Evolutionary conservation across 2,113 vertebrate genomes (phyloP).

Genomic region (Thymallus thymallus): DNA sequence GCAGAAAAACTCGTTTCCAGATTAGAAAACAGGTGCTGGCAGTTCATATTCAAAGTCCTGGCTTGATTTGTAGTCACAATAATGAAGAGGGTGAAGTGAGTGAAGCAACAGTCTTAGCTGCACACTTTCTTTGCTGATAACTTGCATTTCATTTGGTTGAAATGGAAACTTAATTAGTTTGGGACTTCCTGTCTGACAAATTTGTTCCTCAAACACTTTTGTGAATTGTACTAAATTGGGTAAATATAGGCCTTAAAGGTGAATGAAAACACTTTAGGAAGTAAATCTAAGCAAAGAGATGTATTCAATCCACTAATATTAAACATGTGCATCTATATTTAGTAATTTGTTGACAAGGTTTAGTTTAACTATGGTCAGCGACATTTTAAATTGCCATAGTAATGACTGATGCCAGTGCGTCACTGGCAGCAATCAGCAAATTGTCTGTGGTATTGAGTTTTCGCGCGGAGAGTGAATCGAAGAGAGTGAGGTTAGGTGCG

Average conservation of each 20-base stretch:
- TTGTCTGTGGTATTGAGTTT: too few relatives aligned
- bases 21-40: background rate
- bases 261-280: too few relatives aligned
- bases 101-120: background rate
- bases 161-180: background rate
- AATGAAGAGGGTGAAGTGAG: background rate
- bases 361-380: too few relatives aligned
- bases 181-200: background rate
- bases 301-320: too few relatives aligned
- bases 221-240: background rate
- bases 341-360: too few relatives aligned
- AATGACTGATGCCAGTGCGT: too few relatives aligned
- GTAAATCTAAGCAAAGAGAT: too few relatives aligned
- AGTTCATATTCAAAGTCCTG: conserved; percentile 16
- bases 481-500: too few relatives aligned
- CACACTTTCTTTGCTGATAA: background rate
- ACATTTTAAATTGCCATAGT: too few relatives aligned
- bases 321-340: too few relatives aligned
- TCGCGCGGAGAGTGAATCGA: too few relatives aligned
- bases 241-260: background rate
- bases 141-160: background rate
- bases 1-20: conserved; percentile 20
- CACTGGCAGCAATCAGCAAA: too few relatives aligned
- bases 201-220: background rate
- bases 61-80: conserved; percentile 7